Evolutionary conservation across 2,888 invertebrate genomes (phyloP).

Genomic region (Drosophila sordidula): DNA sequence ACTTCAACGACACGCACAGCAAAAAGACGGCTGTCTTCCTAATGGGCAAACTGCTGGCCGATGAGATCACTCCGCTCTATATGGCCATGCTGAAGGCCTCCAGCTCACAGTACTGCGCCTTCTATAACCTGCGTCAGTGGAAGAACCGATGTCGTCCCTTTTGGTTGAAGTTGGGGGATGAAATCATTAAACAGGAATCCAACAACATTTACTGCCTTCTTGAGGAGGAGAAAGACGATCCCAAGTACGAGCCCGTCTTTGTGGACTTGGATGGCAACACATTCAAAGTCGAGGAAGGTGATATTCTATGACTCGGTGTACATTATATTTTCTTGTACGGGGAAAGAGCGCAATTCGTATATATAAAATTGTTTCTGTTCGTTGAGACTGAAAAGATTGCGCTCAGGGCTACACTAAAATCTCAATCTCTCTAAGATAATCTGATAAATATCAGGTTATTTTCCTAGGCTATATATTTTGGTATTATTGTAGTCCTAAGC

Average conservation of each 20-base stretch:
- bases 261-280: constrained; percentile 33
- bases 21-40: constrained; percentile 71
- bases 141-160: constrained; percentile 76
- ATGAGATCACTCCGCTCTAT: constrained; percentile 76
- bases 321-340: neutral
- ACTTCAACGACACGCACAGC: constrained; percentile 64
- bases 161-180: constrained; percentile 65
- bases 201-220: constrained; percentile 66
- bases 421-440: too few relatives aligned
- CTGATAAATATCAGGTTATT: too few relatives aligned
- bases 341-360: neutral
- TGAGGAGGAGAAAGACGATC: constrained; percentile 64
- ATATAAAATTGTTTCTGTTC: constrained; percentile 26
- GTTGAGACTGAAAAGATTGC: neutral
- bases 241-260: constrained; percentile 22
- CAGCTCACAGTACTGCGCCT: constrained; percentile 58
- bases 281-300: constrained; percentile 60
- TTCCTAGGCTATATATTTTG: neutral
- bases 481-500: constrained; percentile 23
- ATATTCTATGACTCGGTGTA: constrained; percentile 26
- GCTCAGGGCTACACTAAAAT: constrained; percentile 21
- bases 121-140: constrained; percentile 74
- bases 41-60: constrained; percentile 76
- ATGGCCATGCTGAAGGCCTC: constrained; percentile 76
- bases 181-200: constrained; percentile 60